Conservation (phyloP, 2,888 invertebrate species). For the Cartodere bifasciata region DNA sequence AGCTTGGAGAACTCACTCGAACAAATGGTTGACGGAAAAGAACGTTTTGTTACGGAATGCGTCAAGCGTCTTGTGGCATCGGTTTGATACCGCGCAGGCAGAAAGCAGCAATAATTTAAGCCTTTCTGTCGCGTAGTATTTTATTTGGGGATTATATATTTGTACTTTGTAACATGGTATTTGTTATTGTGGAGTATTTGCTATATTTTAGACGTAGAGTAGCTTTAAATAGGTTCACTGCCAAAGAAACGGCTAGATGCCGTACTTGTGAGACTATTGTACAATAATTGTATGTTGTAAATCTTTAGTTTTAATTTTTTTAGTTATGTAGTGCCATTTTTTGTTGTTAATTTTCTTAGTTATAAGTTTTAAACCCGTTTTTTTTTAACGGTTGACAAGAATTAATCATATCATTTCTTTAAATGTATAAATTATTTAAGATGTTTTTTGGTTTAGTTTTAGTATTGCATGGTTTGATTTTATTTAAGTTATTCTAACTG, state of each 20-base stretch:
- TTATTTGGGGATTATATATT: too few relatives aligned
- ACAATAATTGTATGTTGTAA: too few relatives aligned
- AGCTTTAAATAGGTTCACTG: too few relatives aligned
- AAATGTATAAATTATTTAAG: slow-evolving; percentile 17
- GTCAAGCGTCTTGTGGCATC: slow-evolving; percentile 50
- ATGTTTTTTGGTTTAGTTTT: slow-evolving; percentile 17
- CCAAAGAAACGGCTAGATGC: too few relatives aligned
- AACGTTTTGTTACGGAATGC: slow-evolving; percentile 50
- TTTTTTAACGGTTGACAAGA: slow-evolving; percentile 26
- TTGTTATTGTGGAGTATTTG: too few relatives aligned
- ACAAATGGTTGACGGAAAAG: slow-evolving; percentile 31
- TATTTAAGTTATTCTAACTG: slow-evolving; percentile 13
- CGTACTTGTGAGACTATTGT: too few relatives aligned
- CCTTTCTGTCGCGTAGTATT: too few relatives aligned
- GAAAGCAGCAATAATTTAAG: too few relatives aligned
- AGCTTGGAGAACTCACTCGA: slow-evolving; percentile 39
- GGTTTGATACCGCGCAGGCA: slow-evolving; percentile 25
- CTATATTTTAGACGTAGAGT: too few relatives aligned
- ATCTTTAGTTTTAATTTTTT: too few relatives aligned
- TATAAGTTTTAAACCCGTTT: slow-evolving; percentile 18
- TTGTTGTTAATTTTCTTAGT: slow-evolving; percentile 15
- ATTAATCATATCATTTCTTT: slow-evolving; percentile 32
- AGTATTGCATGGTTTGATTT: slow-evolving; percentile 8
- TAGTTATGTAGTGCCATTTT: slow-evolving; percentile 8
- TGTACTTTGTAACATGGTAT: too few relatives aligned